Percentiles rank a stretch among this genome's conserved stretches.
phyloP scores from a whole-genome alignment of 2,797 vertebrate species.

The Carduelis carduelis region DNA sequence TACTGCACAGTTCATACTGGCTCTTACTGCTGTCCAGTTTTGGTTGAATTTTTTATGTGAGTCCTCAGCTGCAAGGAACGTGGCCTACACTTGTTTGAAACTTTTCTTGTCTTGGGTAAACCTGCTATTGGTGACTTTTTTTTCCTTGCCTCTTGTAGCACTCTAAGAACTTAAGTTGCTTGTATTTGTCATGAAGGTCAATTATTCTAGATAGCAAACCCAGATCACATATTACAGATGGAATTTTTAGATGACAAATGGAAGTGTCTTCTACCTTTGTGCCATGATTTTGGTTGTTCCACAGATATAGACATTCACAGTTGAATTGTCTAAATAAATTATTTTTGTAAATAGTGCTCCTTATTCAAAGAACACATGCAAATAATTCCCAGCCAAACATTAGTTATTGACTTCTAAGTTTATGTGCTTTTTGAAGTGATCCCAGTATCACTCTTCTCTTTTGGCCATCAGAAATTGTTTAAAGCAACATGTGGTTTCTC shows the following conservation, averaged over 20 bases:
- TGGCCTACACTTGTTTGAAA: not conserved
- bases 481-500: not conserved
- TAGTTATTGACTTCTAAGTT: not conserved
- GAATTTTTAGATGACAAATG: not conserved
- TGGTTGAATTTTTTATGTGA: not conserved
- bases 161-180: not conserved
- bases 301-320: not conserved
- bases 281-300: not conserved
- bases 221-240: not conserved
- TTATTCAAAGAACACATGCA: not conserved
- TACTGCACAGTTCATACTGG: not conserved
- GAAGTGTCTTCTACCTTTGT: not conserved
- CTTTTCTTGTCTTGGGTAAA: not conserved
- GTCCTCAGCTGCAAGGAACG: not conserved
- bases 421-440: not conserved
- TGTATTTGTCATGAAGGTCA: not conserved
- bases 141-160: not conserved
- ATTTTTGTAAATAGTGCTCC: not conserved
- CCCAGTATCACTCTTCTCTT: not conserved
- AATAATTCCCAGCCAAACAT: constrained; percentile 11
- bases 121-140: not conserved
- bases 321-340: not conserved
- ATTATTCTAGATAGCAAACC: not conserved
- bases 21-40: not conserved
- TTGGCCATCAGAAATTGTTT: not conserved